phyloP scores from a whole-genome alignment of 2,113 vertebrate species.

The Ranitomeya imitator region DNA sequence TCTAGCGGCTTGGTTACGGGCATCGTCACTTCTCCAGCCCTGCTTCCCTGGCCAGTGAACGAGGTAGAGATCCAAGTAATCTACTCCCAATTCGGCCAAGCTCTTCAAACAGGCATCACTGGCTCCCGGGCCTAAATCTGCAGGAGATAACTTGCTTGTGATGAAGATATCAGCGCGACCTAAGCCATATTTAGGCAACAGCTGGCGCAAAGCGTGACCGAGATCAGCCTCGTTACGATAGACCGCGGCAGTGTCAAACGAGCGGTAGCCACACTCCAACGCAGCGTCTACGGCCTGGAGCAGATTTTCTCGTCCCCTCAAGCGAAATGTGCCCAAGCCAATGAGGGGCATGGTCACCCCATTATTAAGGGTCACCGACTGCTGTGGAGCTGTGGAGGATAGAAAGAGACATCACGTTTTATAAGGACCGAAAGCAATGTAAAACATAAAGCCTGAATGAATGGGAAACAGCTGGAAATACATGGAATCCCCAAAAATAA shows the following conservation, averaged over 20 bases:
- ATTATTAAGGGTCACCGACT: conserved; percentile 69
- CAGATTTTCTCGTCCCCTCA: conserved; percentile 66
- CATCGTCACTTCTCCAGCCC: conserved; percentile 69
- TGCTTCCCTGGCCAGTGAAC: conserved; percentile 85
- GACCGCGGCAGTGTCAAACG: conserved; percentile 80
- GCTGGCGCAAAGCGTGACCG: conserved; percentile 69
- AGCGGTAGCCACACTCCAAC: conserved; percentile 73
- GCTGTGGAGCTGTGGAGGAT: conserved; percentile 13
- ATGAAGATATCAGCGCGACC: conserved; percentile 75
- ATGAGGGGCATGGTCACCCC: conserved; percentile 76
- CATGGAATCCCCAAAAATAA: too few species aligned
- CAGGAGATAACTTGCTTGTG: conserved; percentile 78
- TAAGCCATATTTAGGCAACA: conserved; percentile 75
- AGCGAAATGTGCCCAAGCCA: conserved; percentile 79
- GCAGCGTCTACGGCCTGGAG: conserved; percentile 72
- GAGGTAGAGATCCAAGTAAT: conserved; percentile 80
- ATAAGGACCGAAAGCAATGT: too few species aligned
- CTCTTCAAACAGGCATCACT: conserved; percentile 71
- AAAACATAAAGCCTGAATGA: too few species aligned
- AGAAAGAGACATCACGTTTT: background rate
- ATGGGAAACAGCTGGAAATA: too few species aligned
- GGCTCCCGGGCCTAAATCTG: conserved; percentile 72
- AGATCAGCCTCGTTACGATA: conserved; percentile 77
- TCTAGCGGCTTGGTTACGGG: conserved; percentile 70
- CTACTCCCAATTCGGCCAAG: conserved; percentile 71